Conservation (phyloP, 2,888 invertebrate species). For the Tenthredo distinguenda region DNA sequence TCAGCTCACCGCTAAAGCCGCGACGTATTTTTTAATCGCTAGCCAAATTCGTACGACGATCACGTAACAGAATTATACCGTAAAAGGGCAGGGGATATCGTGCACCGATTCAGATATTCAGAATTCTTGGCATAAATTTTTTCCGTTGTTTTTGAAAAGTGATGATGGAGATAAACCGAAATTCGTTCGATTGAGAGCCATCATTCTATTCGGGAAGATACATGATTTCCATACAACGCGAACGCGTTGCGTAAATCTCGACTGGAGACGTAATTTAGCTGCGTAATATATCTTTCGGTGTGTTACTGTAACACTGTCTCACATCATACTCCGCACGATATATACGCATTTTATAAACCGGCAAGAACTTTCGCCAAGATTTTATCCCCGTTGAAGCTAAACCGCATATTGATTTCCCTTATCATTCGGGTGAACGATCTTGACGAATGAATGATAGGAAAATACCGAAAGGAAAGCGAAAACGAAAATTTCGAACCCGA, state of each 20-base stretch:
- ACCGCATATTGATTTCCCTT: neutral
- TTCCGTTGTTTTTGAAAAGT: neutral
- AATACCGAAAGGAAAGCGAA: neutral
- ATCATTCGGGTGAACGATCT: neutral
- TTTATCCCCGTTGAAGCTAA: neutral
- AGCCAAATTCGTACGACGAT: neutral
- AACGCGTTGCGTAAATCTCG: constrained; percentile 31
- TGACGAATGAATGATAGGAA: neutral
- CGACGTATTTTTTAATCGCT: neutral
- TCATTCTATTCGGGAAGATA: neutral
- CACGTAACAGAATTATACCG: neutral
- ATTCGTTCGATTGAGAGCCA: neutral
- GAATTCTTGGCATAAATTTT: neutral
- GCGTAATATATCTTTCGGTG: constrained; percentile 29
- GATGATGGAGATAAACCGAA: neutral
- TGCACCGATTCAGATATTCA: neutral
- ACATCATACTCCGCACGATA: neutral
- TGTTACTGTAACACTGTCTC: neutral
- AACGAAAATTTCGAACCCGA: neutral
- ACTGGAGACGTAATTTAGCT: constrained; percentile 39
- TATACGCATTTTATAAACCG: neutral
- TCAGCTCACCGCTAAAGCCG: neutral
- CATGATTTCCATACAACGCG: constrained; percentile 44
- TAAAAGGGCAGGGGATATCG: neutral
- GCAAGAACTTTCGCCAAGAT: neutral